Percentiles rank a stretch among this genome's conserved stretches.
Conservation (phyloP, 2,888 invertebrate genomes). For the Sicus ferrugineus region DNA sequence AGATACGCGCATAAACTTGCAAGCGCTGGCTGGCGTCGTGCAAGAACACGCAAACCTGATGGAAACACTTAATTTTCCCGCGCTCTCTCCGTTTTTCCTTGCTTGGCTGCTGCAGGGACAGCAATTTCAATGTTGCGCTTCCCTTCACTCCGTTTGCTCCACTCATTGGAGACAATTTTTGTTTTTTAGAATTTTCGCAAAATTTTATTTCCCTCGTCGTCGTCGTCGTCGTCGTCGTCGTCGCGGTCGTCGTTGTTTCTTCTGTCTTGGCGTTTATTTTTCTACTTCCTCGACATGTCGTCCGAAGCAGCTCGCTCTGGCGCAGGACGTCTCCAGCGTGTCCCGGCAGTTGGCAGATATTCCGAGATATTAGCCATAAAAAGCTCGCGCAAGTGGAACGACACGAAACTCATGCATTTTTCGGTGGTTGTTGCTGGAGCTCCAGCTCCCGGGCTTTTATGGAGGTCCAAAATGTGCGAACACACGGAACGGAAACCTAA, state of each 20-base stretch:
- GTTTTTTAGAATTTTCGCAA: conserved; percentile 29
- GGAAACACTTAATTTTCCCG: neutral
- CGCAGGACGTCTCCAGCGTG: neutral
- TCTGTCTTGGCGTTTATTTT: conserved; percentile 41
- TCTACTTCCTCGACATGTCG: neutral
- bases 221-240: no score
- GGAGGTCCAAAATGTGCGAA: conserved; percentile 41
- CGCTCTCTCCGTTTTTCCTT: neutral
- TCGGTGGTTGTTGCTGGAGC: conserved; percentile 31
- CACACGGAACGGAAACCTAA: conserved; percentile 56
- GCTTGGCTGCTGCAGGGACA: no score
- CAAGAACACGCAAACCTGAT: neutral
- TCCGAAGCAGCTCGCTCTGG: conserved; percentile 25
- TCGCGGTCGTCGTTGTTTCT: conserved; percentile 48
- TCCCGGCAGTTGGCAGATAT: conserved; percentile 44
- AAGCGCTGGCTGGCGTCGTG: neutral
- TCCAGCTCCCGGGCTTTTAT: conserved; percentile 41
- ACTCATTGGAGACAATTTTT: neutral
- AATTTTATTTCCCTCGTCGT: conserved; percentile 43
- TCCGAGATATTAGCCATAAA: conserved; percentile 59
- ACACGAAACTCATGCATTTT: conserved; percentile 8
- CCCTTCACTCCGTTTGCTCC: neutral
- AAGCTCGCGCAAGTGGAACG: conserved; percentile 21
- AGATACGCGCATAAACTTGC: neutral
- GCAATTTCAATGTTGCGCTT: neutral